Conservation (phyloP, 2,888 invertebrate species). For the Entomobrya proxima region DNA sequence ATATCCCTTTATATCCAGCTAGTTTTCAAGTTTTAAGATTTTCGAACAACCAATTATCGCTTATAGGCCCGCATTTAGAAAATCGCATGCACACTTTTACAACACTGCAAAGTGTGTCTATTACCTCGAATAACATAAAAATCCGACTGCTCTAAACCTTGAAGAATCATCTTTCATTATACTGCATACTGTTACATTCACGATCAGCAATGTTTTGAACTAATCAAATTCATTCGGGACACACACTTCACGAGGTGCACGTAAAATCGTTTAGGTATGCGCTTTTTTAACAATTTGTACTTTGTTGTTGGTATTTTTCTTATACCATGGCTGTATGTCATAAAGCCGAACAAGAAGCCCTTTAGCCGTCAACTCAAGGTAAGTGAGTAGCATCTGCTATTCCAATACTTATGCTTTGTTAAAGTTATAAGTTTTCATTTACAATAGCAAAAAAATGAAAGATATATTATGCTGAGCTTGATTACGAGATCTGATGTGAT, state of each 20-base stretch:
- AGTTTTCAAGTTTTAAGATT: too few relatives aligned
- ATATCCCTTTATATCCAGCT: too few relatives aligned
- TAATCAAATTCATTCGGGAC: constrained; percentile 61
- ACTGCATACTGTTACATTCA: constrained; percentile 49
- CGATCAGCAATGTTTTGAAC: constrained; percentile 46
- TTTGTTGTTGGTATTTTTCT: too few relatives aligned
- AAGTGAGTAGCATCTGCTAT: constrained; percentile 56
- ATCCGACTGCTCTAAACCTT: constrained; percentile 40
- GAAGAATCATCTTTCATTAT: constrained; percentile 56
- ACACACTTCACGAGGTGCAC: constrained; percentile 35
- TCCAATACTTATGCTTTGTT: not conserved
- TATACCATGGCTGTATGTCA: constrained; percentile 29
- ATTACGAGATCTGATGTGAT: not conserved
- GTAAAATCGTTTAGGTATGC: constrained; percentile 8
- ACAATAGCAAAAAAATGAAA: constrained; percentile 16
- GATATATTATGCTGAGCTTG: not conserved
- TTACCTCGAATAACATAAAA: not conserved
- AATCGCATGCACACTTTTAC: not conserved
- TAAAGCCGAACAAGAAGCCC: constrained; percentile 33
- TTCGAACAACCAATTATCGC: too few relatives aligned
- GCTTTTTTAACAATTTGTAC: constrained; percentile 10
- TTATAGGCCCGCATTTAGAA: too few relatives aligned
- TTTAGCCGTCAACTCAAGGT: constrained; percentile 57
- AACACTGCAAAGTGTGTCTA: not conserved
- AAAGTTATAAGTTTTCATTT: not conserved